These are phyloP conservation scores for Smutsia gigantea DNA, from an alignment of 2,797 vertebrate species.

Conservation along the genomic window DNA sequence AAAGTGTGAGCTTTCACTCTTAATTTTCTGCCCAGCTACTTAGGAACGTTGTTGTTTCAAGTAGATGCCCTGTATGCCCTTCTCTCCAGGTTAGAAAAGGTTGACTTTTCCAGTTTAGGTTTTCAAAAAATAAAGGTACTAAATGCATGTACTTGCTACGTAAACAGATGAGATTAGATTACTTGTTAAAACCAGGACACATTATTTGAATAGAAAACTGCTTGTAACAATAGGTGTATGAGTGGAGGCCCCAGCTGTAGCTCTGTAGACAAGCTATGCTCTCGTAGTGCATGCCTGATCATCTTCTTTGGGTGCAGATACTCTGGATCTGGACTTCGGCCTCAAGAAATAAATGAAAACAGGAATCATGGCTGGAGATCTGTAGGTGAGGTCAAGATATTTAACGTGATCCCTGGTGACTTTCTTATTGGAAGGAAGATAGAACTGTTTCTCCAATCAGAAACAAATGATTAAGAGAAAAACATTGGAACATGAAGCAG, in stretches of 20 bases:
- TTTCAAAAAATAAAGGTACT: background rate
- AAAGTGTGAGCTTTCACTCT: background rate
- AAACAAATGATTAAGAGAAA: background rate
- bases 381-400: background rate
- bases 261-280: background rate
- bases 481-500: background rate
- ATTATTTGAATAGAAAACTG: background rate
- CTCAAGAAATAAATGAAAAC: background rate
- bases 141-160: background rate
- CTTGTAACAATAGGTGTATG: background rate
- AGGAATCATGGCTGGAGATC: background rate
- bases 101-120: background rate
- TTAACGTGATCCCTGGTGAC: background rate
- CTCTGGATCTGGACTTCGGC: background rate
- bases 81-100: background rate
- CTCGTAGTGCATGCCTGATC: too few relatives aligned
- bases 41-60: background rate
- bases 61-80: background rate
- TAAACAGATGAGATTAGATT: background rate
- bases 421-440: background rate
- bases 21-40: background rate
- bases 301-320: background rate
- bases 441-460: background rate
- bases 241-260: background rate
- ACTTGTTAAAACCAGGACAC: background rate